phyloP scores from a whole-genome alignment of 1,140 invertebrate species.

The Drosophila nasuta region DNA sequence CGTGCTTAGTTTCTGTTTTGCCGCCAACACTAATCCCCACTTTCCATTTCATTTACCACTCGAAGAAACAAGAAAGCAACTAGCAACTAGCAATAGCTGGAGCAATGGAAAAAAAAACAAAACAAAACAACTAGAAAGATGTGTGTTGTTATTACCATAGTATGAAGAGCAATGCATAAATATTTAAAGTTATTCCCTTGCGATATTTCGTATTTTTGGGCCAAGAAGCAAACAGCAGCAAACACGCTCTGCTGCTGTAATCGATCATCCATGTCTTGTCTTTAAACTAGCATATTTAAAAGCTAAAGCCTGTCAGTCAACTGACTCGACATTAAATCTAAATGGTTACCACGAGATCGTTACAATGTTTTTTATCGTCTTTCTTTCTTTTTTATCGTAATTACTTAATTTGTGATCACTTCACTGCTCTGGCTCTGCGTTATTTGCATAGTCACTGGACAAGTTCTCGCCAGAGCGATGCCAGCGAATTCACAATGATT shows the following conservation, averaged over 20 bases:
- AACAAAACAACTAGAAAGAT: constrained; percentile 14
- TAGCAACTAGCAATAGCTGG: constrained; percentile 1
- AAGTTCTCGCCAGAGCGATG: neutral
- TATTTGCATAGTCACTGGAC: neutral
- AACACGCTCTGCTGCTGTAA: neutral
- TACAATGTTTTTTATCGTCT: neutral
- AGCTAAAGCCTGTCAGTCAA: neutral
- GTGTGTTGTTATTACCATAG: neutral
- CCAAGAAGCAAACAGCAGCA: neutral
- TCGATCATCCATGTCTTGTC: neutral
- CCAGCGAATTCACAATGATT: neutral
- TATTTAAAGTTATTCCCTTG: constrained; percentile 3
- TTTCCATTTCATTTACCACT: constrained; percentile 53
- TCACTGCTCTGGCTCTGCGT: neutral
- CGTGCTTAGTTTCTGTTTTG: constrained; percentile 37
- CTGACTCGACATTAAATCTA: neutral
- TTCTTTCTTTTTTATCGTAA: neutral
- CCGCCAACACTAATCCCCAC: constrained; percentile 35
- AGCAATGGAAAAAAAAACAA: neutral
- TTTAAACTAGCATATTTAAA: neutral
- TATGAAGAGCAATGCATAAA: constrained; percentile 4
- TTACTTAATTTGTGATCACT: neutral
- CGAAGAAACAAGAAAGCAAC: constrained; percentile 6
- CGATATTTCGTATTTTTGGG: neutral
- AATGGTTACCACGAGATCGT: neutral